Base-by-base conservation (phyloP, 2,797 vertebrate genomes). In the Craterocephalus amniculus region DNA sequence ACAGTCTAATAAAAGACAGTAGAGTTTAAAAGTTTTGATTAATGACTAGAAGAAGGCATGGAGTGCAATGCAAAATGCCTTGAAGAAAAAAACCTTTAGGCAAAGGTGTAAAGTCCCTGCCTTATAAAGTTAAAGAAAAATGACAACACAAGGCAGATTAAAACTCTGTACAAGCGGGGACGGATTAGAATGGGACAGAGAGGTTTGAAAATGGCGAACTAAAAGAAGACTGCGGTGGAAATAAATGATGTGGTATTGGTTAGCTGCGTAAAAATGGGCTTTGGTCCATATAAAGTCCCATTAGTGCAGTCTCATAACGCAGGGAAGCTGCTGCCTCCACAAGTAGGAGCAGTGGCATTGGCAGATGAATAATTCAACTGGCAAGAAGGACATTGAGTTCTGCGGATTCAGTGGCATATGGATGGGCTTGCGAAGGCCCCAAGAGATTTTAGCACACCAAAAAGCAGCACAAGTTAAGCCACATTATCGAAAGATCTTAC, bases 361-460 rank as follows among this genome's bases (percentile, higher is more conserved):
- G 78, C 26, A 74, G 63, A 92, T 92, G 87, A 92, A 93, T 93
- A 79, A 92, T 92, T 91, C 88, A 92, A 61, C 54, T 26, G 7
- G 73, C 31, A 40, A 63, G 67, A 71, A 87, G 82, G 88, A 89
- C 79, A 64, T 73, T 75, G 56, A 76, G 69, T 83, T 81, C 81
- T 34, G 16, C 29, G 51, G 78, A 87, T 84, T 73, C 40, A 36
- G 79, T 32, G 51, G 82, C 72, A 76, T 72, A 79, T 29, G 79
- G 78, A 88, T 40, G 65, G 85, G 63, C 74, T 62, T 40, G 66
- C 40, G 12, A 73, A 58, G 67, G 64, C 67, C 80, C 66, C 58
- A n/a, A 48, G 80, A 89, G 87, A 82, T 7, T 32, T 3, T 14
- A 18, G 29, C 22, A 6, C 38, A 78, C 71, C 36, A 38, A 66